Percentiles rank a stretch among this genome's conserved stretches.
Conservation (phyloP, 2,797 vertebrate species). For the Myioborus miniatus region DNA sequence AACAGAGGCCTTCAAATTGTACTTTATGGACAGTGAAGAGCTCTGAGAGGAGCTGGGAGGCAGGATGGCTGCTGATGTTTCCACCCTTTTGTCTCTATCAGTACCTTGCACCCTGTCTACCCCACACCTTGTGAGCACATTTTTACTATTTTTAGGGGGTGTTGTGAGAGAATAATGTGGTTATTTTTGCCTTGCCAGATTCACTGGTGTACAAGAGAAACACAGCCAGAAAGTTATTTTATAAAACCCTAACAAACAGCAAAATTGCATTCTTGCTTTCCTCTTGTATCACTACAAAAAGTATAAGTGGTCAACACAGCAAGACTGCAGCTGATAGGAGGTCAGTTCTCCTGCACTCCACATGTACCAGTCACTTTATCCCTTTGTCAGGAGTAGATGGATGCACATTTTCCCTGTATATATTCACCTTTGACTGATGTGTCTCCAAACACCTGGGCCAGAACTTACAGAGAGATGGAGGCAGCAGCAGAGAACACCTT, state of each 20-base stretch:
- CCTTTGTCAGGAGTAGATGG: not conserved
- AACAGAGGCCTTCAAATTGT: not conserved
- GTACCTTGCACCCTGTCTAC: not conserved
- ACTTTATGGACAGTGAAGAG: not conserved
- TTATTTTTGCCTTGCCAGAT: not conserved
- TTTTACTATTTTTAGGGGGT: not conserved
- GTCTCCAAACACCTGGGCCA: not conserved
- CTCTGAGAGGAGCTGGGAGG: not conserved
- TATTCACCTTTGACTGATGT: not conserved
- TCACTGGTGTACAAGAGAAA: not conserved
- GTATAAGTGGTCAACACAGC: not conserved
- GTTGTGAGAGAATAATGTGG: not conserved
- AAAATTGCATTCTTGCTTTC: not conserved
- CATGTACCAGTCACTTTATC: not conserved
- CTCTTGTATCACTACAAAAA: not conserved
- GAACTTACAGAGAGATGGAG: not conserved
- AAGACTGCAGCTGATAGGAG: not conserved
- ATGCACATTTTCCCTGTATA: not conserved
- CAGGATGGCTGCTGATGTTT: not conserved
- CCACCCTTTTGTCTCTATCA: not conserved
- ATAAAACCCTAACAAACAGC: not conserved
- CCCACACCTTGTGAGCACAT: not conserved
- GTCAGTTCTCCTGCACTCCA: not conserved
- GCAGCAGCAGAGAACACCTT: not conserved
- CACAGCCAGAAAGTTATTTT: not conserved